Base-by-base conservation (phyloP, 2,113 vertebrate genomes). In the Rhinoptilus africanus region DNA sequence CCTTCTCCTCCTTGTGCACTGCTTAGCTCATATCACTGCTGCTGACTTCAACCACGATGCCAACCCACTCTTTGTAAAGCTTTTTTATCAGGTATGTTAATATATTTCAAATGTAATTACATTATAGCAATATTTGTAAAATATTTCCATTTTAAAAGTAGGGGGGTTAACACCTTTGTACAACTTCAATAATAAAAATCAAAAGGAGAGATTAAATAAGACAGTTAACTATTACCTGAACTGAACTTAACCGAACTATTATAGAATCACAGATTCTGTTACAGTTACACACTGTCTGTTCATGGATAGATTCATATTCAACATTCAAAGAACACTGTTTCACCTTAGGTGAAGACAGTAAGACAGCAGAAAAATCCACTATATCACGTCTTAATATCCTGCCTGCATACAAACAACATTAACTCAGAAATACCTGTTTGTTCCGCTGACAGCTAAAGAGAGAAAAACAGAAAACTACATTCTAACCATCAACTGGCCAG, bases 1-100 rank as follows among this genome's bases (percentile, higher is more conserved):
- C 71, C 94, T 98, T 51, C 98, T 99, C 59, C 92, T 99, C 56
- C 96, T 99, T 5, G 97, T 99, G 14, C 99, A 98, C 94, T 99
- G 98, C 89, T 77, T 98, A 69, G 98, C 98, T 85, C 99, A 99
- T 20, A 71, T 99, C 37, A 21, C 96, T 43, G 81, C 97, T 1
- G 85, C 96, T 7, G 97, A 99, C 76, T 92, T 98, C 93, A 76
- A 41, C 78, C 95, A 96, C 1, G 98, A 99, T 89, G 92, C 93
- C 83, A 97, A 35, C 50, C 98, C 98, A 11, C 64, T 91, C 45
- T 99, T 99, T 86, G 98, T 98, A 72, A 97, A 97, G 50, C 88
- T 98, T 35, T 99, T 99, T 96, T 98, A 98, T 83, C 98, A 99
- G 99, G 99, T 99, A 97, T 5, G 4, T 2, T 39, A 14, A 20